Base-by-base conservation (phyloP, 2,113 vertebrate genomes). In the Thunnus thynnus region DNA sequence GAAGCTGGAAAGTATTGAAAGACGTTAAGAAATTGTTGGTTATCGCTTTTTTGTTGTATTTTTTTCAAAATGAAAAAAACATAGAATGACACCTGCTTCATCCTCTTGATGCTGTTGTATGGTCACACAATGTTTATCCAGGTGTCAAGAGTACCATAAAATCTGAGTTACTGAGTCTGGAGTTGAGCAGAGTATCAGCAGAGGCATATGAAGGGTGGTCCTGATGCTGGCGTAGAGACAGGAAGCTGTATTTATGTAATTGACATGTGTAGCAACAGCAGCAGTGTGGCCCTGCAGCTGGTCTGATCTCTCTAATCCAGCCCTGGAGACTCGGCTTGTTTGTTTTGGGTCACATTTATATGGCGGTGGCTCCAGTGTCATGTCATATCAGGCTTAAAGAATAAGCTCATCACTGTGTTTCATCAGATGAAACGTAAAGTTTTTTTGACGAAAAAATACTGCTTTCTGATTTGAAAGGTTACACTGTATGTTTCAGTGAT, bases 241-340 rank as follows among this genome's bases (percentile, higher is more conserved):
- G 83, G 84, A 89, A 82, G 55, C 78, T 76, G 78, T 78, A 72
- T 92, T 91, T 82, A 85, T 86, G 81, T 89, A 88, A 89, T 85
- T 85, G 87, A 90, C 87, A 70, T 90, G 84, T 87, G 85, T 57
- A 77, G 72, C 67, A 50, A 36, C 81, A 87, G 72, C 74, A 87
- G 83, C 76, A 36, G 77, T 72, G 80, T 18, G 61, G 86, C 69
- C 84, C 70, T 88, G 68, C 87, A 91, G 77, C 87, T 89, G 91
- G 86, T 83, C 86, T 80, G 74, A 80, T 76, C 83, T 69, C 79
- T 80, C 54, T 89, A 88, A 93, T 88, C 88, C 10, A 14, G 76
- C 79, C 54, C 65, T 44, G 47, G 86, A 87, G 81, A 70, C 75
- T 79, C 18, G 4, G 44, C 71, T 75, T 76, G 70, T 75, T 71